Evolutionary conservation across 2,113 vertebrate species (phyloP), one percentile per base, ranked within the genome.

Genomic region (Pseudolaguvia tuberculata): DNA sequence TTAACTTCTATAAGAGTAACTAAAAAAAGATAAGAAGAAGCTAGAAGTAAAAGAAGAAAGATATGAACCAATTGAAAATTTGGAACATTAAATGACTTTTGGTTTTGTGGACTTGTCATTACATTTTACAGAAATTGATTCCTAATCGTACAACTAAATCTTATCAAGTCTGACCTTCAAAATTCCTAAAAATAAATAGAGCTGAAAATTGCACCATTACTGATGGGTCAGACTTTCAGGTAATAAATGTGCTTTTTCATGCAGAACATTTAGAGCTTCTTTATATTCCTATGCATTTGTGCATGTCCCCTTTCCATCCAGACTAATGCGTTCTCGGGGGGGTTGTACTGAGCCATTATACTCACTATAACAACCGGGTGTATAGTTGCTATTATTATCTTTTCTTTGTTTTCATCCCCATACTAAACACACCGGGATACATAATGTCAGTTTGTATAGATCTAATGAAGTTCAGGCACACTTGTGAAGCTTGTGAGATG

Each of bases 141-240:
- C 61, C n/a, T 45, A 31, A 29, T 68, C 25, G 5, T 17, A 27
- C 23, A 20, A 1, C 63, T 25, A 51, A 52, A 68, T 68, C 66
- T 51, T 31, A 68, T 51, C 66, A 68, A 52, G 66, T 51, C 27
- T 68, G 47, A 68, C 47, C 25, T 68, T 68, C 25, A 68, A 51
- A 50, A 39, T 67, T 17, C 63, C 23, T 67, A 47, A 51, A n/a
- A 50, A 67, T 17, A 11, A 67, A 29, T 29, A 25, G 23, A 51
- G 47, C 15, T 63, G 39, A 67, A 67, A 50, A 50, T 51, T 67
- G 65, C 25, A 66, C 62, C 62, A 25, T 23, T 66, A 48, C 58
- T n/a, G 58, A 7, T 35, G 29, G 1, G 31, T 5, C 35, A 21
- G 35, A 39, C 27, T 13, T 45, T 42, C 39, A 63, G n/a, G 20